Base-by-base conservation (phyloP, 2,888 invertebrate genomes). In the Catocala sponsa region DNA sequence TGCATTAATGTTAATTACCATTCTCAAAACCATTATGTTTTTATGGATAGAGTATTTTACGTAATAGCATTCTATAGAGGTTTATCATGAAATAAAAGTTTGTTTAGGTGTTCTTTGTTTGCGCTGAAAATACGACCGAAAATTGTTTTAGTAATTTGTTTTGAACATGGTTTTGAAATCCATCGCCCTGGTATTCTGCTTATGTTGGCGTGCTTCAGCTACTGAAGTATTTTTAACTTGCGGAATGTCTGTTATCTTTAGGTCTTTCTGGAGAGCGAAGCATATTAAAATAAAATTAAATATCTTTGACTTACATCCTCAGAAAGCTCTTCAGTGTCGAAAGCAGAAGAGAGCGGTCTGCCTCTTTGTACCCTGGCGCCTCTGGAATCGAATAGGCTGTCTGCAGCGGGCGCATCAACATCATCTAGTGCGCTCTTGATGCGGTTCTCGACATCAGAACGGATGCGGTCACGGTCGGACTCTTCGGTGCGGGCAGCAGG, bases 341-440 rank as follows among this genome's bases (percentile, higher is more conserved):
- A 88, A 0, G 94, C 92, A 9, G 94, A 89, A 0, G 94, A 85
- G 48, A 94, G 82, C 4, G 91, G 94, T 63, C 90, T 90, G 76
- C 86, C 95, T 66, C 85, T 90, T 63, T 91, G 92, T 55, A 92
- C 95, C 46, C 95, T 92, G 1, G 92, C 95, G 6, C 95, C 96
- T 76, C 96, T 95, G 41, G 96, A 95, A 88, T 97, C 96, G 87
- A 96, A 96, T 52, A 96, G 87, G 44, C 96, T 95, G 74, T 96
- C 96, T 59, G 93, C 79, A 2, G 32, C 1, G 0, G 84, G 76
- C 0, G 83, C 72, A n/a, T 90, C 90, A 9, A 83, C 66, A 2
- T 92, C 91, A 12, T 91, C 90, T 1, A 93, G 57, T 0, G 91
- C 89, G 59, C 70, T 87, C 60, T 88, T 89, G 80, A 94, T 88